These are phyloP conservation scores for Drosophila acutilabella DNA, from an alignment of 2,888 invertebrate genomes.

Conservation along the genomic window DNA sequence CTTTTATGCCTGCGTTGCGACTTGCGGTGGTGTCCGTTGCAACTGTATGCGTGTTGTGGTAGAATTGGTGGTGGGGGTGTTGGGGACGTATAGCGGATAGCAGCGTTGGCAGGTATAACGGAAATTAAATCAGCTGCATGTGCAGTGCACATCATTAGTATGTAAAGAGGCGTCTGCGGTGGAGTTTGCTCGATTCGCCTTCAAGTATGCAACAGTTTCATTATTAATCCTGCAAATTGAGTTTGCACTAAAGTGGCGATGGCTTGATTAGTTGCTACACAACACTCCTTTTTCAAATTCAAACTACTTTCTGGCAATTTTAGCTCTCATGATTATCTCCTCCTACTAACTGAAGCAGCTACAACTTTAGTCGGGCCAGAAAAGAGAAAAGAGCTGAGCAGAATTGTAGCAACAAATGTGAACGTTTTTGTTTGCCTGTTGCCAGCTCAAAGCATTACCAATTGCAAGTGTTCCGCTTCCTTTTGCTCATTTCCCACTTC, in stretches of 20 bases:
- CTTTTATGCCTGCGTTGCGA: conserved; percentile 68
- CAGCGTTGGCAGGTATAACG: conserved; percentile 59
- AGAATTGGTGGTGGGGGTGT: background rate
- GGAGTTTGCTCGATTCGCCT: conserved; percentile 16
- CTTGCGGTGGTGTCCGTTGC: conserved; percentile 70
- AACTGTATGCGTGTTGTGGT: conserved; percentile 10
- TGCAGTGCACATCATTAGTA: conserved; percentile 76
- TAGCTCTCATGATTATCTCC: conserved; percentile 2
- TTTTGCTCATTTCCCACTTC: conserved; percentile 1
- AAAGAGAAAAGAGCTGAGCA: background rate
- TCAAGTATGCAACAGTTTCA: conserved; percentile 63
- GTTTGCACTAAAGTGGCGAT: conserved; percentile 56
- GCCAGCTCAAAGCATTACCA: conserved; percentile 13
- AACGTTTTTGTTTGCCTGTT: conserved; percentile 8
- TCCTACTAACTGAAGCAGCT: background rate
- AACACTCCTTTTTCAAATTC: conserved; percentile 31
- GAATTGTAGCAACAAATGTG: background rate
- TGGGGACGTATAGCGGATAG: conserved; percentile 12
- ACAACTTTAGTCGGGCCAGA: background rate
- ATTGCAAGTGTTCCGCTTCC: conserved; percentile 4
- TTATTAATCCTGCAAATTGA: conserved; percentile 59
- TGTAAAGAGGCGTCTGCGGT: conserved; percentile 53
- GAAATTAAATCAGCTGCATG: conserved; percentile 78
- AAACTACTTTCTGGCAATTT: conserved; percentile 14
- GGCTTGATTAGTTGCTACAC: conserved; percentile 57